Base-by-base conservation (phyloP, 2,888 invertebrate species). In the Drosophila mayaguana region DNA sequence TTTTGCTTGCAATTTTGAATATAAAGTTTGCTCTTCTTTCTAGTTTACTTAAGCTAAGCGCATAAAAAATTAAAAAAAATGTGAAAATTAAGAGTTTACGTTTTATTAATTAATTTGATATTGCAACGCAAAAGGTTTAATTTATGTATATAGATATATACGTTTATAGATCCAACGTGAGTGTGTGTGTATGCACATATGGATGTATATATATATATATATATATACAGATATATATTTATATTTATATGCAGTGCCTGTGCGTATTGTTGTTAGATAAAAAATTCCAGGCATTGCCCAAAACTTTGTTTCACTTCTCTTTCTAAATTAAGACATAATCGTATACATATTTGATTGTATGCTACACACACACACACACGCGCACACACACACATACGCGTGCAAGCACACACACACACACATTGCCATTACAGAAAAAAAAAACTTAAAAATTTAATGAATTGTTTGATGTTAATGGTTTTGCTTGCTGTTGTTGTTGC, bases 341-440 rank as follows among this genome's bases (percentile, higher is more conserved):
- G 83, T 84, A 84, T 84, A 84, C 83, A 75, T 80, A 73, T 78
- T 82, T 85, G 86, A 75, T 80, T 82, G 84, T 66, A 70, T 81
- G 67, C 63, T 54, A 65, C 48, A 67, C 38, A 63, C 73, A 66
- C 59, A 64, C 67, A 51, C 63, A 65, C 53, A 45, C 51, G 11
- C 67, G 14, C 42, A n/a, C 53, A n/a, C 54, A 42, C 55, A 51
- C 68, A 6, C 46, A 43, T 61, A 63, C 14, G 6, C 14, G 14
- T 6, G 2, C 14, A 36, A 45, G 45, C 22, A 63, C 46, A 42
- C 54, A 46, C 63, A 63, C 64, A 53, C 51, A 45, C 45, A 48
- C 9, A 42, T 50, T 42, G 50, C 25, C 22, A 54, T 68, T 22
- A 32, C 56, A 56, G 45, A 16, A 73, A 78, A 78, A 78, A 76